Percentiles rank a stretch among this genome's conserved stretches.
phyloP scores from a whole-genome alignment of 1,140 invertebrate species.

The Berghia stephanieae region DNA sequence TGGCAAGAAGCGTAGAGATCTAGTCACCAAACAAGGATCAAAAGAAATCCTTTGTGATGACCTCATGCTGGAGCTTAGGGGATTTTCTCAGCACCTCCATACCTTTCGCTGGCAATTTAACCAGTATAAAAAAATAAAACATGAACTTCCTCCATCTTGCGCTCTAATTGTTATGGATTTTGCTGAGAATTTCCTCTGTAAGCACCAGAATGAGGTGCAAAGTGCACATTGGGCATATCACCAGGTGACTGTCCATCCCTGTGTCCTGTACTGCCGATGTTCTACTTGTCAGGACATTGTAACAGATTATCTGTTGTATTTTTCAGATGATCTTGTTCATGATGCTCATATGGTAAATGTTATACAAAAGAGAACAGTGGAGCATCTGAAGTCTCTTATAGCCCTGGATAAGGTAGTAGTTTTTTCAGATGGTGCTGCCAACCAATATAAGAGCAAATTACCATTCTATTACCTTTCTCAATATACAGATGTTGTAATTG shows the following conservation, averaged over 20 bases:
- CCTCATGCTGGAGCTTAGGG: background rate
- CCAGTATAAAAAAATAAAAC: background rate
- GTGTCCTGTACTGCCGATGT: constrained; percentile 3
- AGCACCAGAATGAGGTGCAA: background rate
- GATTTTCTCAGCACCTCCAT: background rate
- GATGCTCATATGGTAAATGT: background rate
- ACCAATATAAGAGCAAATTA: constrained; percentile 9
- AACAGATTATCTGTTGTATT: too few species aligned
- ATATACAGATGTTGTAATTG: too few species aligned
- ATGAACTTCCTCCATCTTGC: background rate
- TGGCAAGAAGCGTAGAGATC: too few species aligned
- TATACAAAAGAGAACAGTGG: background rate
- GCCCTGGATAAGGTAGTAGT: background rate
- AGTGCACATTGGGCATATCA: background rate
- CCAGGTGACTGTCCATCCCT: background rate
- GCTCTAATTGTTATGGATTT: background rate
- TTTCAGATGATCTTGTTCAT: background rate
- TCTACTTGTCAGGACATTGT: too few species aligned
- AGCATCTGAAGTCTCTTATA: background rate
- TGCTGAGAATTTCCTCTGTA: background rate
- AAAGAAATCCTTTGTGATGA: too few species aligned
- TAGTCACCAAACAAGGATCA: too few species aligned
- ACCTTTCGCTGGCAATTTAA: background rate
- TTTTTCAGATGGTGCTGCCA: background rate
- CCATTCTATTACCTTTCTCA: background rate